Evolutionary conservation across 2,797 vertebrate species (phyloP).

Genomic region (Rhinichthys osculus): DNA sequence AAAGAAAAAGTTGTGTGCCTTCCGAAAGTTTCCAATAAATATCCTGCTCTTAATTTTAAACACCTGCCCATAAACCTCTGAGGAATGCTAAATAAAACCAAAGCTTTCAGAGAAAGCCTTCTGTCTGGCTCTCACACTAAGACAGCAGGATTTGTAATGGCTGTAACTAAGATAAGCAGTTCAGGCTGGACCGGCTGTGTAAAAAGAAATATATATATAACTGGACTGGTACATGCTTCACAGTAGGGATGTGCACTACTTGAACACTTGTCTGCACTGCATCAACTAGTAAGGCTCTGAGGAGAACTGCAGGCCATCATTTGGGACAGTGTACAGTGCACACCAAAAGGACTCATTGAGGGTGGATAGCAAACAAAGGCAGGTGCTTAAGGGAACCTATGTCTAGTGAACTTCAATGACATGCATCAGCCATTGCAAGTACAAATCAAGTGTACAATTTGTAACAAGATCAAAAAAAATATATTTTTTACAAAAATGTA

Average conservation of each 20-base stretch:
- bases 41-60: constrained; percentile 84
- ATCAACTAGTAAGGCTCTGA: not conserved
- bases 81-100: constrained; percentile 86
- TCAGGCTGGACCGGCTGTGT: constrained; percentile 75
- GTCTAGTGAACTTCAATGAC: not conserved
- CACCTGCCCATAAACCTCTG: constrained; percentile 84
- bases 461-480: not conserved
- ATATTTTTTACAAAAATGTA: not conserved
- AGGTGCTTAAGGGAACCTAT: not conserved
- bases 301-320: too few species aligned
- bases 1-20: constrained; percentile 77
- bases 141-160: constrained; percentile 82
- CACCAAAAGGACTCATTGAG: not conserved
- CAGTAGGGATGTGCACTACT: not conserved
- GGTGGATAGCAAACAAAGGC: not conserved
- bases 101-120: constrained; percentile 78
- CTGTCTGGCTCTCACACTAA: constrained; percentile 81
- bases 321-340: not conserved
- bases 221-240: constrained; percentile 7
- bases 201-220: constrained; percentile 42
- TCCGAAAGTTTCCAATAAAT: constrained; percentile 84
- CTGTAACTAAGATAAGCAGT: constrained; percentile 80
- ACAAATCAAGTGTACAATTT: not conserved
- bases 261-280: not conserved
- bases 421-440: not conserved